phyloP scores from a whole-genome alignment of 2,888 invertebrate species.

The Dinocampus coccinellae region DNA sequence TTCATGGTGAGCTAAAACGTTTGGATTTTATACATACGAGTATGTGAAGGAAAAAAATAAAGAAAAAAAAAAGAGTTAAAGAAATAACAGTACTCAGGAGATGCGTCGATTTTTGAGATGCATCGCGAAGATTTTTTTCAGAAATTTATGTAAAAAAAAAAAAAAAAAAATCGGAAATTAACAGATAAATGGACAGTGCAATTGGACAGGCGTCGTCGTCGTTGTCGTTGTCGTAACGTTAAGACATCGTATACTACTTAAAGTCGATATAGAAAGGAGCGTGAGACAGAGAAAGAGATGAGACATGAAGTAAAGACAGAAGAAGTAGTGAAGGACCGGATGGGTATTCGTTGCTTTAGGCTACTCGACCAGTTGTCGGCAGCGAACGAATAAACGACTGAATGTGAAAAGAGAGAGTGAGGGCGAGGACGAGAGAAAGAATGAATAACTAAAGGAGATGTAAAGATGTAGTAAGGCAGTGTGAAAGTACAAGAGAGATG shows the following conservation, averaged over 20 bases:
- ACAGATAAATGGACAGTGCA: too few species aligned
- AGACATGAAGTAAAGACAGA: background rate
- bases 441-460: background rate
- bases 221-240: background rate
- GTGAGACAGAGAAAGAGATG: background rate
- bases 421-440: background rate
- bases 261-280: background rate
- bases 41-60: background rate
- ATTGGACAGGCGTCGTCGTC: background rate
- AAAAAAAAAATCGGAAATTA: too few species aligned
- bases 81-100: too few species aligned
- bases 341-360: slow-evolving; percentile 18
- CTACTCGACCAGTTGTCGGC: slow-evolving; percentile 5
- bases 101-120: too few species aligned
- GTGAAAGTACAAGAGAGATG: slow-evolving; percentile 7
- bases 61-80: background rate
- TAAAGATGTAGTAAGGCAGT: background rate
- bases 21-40: background rate
- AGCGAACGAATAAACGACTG: background rate
- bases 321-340: slow-evolving; percentile 11
- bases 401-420: background rate
- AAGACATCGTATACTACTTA: background rate
- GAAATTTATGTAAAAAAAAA: too few species aligned
- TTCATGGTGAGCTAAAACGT: background rate
- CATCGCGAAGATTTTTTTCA: too few species aligned